A percentile compares a stretch with the other conserved stretches of the same genome.
These are phyloP conservation scores for Euwallacea similis DNA, from an alignment of 1,140 invertebrate genomes.

Conservation along the genomic window DNA sequence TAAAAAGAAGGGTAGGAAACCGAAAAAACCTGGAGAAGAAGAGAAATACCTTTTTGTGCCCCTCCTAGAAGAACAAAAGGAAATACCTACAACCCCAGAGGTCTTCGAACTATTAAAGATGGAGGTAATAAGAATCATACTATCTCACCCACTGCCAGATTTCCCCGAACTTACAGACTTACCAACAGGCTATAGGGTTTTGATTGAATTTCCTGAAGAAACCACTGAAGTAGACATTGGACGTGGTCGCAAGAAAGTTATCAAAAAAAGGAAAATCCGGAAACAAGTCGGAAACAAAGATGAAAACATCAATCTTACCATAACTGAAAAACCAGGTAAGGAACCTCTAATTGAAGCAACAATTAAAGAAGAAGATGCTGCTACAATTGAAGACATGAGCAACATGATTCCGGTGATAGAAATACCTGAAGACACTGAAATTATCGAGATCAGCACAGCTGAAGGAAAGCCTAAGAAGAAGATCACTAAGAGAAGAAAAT, in stretches of 20 bases:
- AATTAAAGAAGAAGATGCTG: slow-evolving; percentile 31
- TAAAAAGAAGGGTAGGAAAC: slow-evolving; percentile 42
- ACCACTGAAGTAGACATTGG: slow-evolving; percentile 34
- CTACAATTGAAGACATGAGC: slow-evolving; percentile 30
- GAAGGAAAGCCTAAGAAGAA: slow-evolving; percentile 52
- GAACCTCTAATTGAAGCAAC: slow-evolving; percentile 34
- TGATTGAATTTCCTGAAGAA: slow-evolving; percentile 41
- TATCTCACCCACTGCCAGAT: slow-evolving; percentile 44
- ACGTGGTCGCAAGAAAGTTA: slow-evolving; percentile 33
- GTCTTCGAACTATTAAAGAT: slow-evolving; percentile 43
- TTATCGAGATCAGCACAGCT: slow-evolving; percentile 54
- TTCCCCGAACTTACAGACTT: slow-evolving; percentile 31
- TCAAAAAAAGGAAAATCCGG: slow-evolving; percentile 40
- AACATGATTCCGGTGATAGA: slow-evolving; percentile 43
- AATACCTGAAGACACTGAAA: slow-evolving; percentile 54
- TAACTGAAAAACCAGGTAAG: slow-evolving; percentile 28
- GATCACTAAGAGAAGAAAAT: slow-evolving; percentile 47
- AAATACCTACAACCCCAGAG: slow-evolving; percentile 33
- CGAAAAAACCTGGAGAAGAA: slow-evolving; percentile 31
- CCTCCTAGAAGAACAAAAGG: slow-evolving; percentile 40
- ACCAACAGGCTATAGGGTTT: slow-evolving; percentile 19
- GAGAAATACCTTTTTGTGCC: slow-evolving; percentile 44
- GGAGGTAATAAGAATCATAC: slow-evolving; percentile 42
- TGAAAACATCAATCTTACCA: slow-evolving; percentile 40
- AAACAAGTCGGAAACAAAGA: slow-evolving; percentile 41